Percentiles rank a stretch among this genome's conserved stretches.
phyloP scores from a whole-genome alignment of 2,797 vertebrate genomes.

The Ambastaia sidthimunki region DNA sequence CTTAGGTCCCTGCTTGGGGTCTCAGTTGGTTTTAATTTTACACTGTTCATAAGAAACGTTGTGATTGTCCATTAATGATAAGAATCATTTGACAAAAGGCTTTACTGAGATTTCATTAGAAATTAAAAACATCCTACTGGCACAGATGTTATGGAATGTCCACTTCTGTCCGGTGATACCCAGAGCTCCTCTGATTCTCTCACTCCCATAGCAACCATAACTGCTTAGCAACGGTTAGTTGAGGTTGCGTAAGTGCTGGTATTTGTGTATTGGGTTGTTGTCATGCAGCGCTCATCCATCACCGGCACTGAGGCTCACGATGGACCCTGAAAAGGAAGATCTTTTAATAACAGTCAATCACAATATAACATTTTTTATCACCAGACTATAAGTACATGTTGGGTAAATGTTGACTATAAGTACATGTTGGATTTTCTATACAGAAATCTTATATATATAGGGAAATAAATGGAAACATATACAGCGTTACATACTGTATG shows the following conservation, averaged over 20 bases:
- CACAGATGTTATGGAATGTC: slow-evolving; percentile 64
- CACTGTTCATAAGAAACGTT: neutral
- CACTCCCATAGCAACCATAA: slow-evolving; percentile 74
- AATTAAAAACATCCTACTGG: slow-evolving; percentile 29
- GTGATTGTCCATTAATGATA: neutral
- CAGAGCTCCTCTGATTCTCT: slow-evolving; percentile 40
- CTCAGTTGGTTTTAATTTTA: neutral
- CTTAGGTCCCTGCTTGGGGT: neutral
- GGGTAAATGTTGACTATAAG: no score
- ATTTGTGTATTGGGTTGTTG: slow-evolving; percentile 68
- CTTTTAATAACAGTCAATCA: slow-evolving; percentile 8
- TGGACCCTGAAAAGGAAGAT: slow-evolving; percentile 36
- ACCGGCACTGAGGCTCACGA: slow-evolving; percentile 43
- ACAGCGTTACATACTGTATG: no score
- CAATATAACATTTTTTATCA: no score
- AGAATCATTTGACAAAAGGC: neutral
- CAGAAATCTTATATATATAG: no score
- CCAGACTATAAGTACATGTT: neutral
- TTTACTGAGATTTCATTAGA: neutral
- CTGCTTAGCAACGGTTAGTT: slow-evolving; percentile 80
- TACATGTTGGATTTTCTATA: no score
- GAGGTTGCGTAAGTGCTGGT: slow-evolving; percentile 59
- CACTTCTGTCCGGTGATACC: slow-evolving; percentile 63
- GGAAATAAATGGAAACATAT: no score
- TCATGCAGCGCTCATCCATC: slow-evolving; percentile 72